Conservation (phyloP, 2,797 vertebrate species). For the Carcharodon carcharias region DNA sequence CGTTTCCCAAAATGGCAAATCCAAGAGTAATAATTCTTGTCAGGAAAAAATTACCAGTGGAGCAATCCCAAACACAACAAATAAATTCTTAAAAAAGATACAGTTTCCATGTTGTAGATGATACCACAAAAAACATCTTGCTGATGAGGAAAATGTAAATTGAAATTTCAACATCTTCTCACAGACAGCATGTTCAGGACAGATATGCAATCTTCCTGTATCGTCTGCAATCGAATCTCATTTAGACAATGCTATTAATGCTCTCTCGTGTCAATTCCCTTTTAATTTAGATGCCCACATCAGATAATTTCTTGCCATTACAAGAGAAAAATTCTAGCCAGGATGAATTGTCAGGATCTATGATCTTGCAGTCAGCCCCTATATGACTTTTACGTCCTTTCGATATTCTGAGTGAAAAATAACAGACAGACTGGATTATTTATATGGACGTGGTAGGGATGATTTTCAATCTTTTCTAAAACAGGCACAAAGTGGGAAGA, state of each 20-base stretch:
- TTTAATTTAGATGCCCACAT: background rate
- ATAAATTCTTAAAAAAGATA: background rate
- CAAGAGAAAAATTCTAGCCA: background rate
- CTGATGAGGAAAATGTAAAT: background rate
- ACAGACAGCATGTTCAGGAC: background rate
- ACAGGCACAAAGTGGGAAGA: background rate
- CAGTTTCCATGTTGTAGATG: background rate
- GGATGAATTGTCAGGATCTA: background rate
- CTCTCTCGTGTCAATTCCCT: background rate
- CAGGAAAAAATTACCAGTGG: background rate
- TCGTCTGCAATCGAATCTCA: background rate
- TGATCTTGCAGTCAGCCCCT: background rate
- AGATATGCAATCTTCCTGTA: background rate
- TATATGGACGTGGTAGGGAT: background rate
- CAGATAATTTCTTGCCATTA: background rate
- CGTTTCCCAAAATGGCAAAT: background rate
- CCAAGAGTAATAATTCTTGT: background rate
- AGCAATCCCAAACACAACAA: background rate
- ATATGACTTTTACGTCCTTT: background rate
- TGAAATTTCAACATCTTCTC: background rate
- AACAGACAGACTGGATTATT: background rate
- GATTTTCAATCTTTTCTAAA: background rate
- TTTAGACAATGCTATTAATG: background rate
- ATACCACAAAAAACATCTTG: background rate
- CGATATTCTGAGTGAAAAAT: background rate